Percentiles rank a stretch among this genome's conserved stretches.
phyloP scores from a whole-genome alignment of 2,888 invertebrate species.

The Monochamus alternatus region DNA sequence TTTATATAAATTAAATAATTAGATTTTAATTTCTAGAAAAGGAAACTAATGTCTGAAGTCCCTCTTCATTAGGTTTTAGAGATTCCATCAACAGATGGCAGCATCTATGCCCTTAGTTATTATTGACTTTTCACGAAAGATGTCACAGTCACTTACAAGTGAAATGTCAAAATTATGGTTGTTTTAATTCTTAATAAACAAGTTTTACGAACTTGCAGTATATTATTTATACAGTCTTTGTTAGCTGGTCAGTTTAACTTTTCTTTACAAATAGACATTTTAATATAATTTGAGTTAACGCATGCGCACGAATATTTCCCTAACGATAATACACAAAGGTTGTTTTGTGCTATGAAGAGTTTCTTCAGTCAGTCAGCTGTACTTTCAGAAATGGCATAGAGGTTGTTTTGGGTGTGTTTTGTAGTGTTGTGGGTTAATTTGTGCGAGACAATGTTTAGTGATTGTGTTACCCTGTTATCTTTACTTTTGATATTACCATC shows the following conservation, averaged over 20 bases:
- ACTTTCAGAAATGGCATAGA: slow-evolving; percentile 47
- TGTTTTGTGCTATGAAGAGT: slow-evolving; percentile 39
- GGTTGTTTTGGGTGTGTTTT: slow-evolving; percentile 52
- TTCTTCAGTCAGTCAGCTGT: slow-evolving; percentile 48
- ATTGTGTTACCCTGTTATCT: slow-evolving; percentile 75
- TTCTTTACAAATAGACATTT: not conserved
- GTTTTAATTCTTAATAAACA: too few relatives aligned
- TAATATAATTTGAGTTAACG: slow-evolving; percentile 8
- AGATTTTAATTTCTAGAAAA: too few relatives aligned
- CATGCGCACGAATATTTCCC: slow-evolving; percentile 26
- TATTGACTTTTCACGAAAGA: too few relatives aligned
- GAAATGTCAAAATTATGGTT: too few relatives aligned
- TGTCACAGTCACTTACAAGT: too few relatives aligned
- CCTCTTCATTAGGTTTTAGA: too few relatives aligned
- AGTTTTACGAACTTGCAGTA: not conserved
- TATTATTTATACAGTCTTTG: not conserved
- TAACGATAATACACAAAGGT: slow-evolving; percentile 39
- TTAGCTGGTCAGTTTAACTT: not conserved
- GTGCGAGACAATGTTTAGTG: slow-evolving; percentile 59
- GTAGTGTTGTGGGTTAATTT: slow-evolving; percentile 46
- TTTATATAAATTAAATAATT: too few relatives aligned
- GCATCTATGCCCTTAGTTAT: too few relatives aligned
- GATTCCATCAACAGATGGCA: too few relatives aligned
- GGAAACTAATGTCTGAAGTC: too few relatives aligned
- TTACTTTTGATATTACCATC: slow-evolving; percentile 80